phyloP scores from a whole-genome alignment of 2,797 vertebrate species.

The Pogoniulus pusillus region DNA sequence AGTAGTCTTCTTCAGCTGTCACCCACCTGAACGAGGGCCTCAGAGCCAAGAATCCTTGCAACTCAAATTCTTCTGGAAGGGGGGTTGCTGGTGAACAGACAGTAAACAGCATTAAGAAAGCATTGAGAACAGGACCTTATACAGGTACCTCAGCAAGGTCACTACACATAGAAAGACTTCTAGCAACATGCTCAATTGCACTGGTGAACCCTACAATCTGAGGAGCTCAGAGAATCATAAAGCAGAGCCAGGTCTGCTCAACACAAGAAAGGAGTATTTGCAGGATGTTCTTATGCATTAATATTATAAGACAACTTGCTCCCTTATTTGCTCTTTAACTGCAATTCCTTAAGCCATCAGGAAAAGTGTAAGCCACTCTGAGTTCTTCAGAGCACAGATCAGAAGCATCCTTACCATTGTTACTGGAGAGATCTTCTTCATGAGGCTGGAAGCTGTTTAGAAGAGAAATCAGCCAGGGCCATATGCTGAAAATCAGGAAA shows the following conservation, averaged over 20 bases:
- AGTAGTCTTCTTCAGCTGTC: background rate
- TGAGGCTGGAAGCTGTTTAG: constrained; percentile 95
- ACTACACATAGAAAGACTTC: background rate
- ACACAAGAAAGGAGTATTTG: background rate
- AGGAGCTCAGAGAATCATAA: background rate
- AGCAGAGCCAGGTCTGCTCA: background rate
- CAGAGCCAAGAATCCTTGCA: constrained; percentile 96
- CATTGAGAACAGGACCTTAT: background rate
- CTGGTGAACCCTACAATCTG: background rate
- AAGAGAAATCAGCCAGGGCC: constrained; percentile 96
- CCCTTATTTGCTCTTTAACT: background rate
- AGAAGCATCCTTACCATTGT: constrained; percentile 81
- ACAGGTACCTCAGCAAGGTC: background rate
- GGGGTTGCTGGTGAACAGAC: constrained; percentile 81
- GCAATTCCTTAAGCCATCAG: background rate
- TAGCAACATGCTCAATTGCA: background rate
- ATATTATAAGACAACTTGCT: background rate
- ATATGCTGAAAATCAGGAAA: constrained; percentile 82
- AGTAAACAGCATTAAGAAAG: constrained; percentile 16
- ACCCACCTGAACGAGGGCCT: constrained; percentile 92
- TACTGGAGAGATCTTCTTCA: constrained; percentile 87
- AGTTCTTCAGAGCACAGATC: background rate
- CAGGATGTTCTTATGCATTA: background rate
- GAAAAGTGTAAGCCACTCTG: background rate
- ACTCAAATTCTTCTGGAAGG: constrained; percentile 98